Conservation (phyloP, 2,888 invertebrate species). For the Nephrotoma appendiculata region DNA sequence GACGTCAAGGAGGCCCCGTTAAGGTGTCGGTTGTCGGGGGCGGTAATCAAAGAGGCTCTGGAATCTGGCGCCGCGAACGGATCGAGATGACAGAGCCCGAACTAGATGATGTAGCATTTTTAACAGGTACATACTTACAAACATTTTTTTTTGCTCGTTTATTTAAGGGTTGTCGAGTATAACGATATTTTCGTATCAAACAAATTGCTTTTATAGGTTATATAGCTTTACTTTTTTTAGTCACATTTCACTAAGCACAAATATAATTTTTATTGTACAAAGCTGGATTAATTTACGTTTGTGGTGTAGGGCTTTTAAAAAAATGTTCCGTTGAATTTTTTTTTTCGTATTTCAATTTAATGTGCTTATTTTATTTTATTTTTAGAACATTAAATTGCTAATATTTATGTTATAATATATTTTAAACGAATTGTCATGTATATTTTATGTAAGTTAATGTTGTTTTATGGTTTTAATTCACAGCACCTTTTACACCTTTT, state of each 20-base stretch:
- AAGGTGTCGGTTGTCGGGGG: constrained; percentile 33
- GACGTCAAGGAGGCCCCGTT: constrained; percentile 31
- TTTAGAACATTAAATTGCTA: not conserved
- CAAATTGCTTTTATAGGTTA: not conserved
- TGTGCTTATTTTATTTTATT: not conserved
- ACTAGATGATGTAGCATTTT: constrained; percentile 83
- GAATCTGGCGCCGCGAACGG: constrained; percentile 36
- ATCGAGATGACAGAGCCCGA: constrained; percentile 79
- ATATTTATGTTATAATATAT: not conserved
- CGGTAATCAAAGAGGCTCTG: constrained; percentile 31
- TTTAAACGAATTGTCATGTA: not conserved
- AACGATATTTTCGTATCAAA: not conserved
- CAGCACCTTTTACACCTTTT: too few species aligned
- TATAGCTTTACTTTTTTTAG: not conserved
- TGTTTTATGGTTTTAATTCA: not conserved
- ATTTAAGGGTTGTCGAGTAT: not conserved
- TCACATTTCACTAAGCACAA: not conserved
- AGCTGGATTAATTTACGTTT: not conserved
- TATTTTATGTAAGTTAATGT: not conserved
- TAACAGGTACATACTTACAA: constrained; percentile 49
- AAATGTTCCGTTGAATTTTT: not conserved
- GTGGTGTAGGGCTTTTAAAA: not conserved
- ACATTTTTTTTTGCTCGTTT: not conserved
- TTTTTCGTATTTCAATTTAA: not conserved
- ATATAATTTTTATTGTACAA: not conserved